phyloP scores from a whole-genome alignment of 1,140 invertebrate genomes.

The Drosophila watanabei region DNA sequence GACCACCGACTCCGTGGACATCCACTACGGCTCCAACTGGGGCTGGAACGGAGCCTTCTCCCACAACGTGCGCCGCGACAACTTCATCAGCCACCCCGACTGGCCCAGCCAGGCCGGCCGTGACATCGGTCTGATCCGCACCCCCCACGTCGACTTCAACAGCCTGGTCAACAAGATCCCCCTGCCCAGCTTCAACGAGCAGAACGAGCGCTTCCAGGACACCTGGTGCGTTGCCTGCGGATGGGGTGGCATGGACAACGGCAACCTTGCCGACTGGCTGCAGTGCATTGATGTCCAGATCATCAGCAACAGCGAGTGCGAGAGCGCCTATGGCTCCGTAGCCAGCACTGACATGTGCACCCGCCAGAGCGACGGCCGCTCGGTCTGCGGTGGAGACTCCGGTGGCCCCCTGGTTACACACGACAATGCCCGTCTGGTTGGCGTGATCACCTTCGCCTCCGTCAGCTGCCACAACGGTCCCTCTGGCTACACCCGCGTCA shows the following conservation, averaged over 20 bases:
- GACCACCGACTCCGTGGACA: slow-evolving; percentile 47
- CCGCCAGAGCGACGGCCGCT: too few species aligned
- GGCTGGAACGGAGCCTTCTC: slow-evolving; percentile 38
- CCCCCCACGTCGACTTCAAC: slow-evolving; percentile 46
- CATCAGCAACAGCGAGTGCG: slow-evolving; percentile 56
- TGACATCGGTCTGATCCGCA: slow-evolving; percentile 63
- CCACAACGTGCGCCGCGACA: slow-evolving; percentile 47
- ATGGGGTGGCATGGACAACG: slow-evolving; percentile 60
- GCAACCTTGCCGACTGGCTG: slow-evolving; percentile 50
- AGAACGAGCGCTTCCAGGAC: slow-evolving; percentile 41
- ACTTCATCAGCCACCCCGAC: slow-evolving; percentile 54
- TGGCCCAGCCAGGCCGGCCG: slow-evolving; percentile 51
- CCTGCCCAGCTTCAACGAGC: slow-evolving; percentile 40
- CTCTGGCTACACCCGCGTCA: slow-evolving; percentile 41
- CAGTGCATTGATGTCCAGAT: slow-evolving; percentile 64
- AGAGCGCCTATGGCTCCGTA: slow-evolving; percentile 77
- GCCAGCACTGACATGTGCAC: too few species aligned
- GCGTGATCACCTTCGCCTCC: slow-evolving; percentile 31
- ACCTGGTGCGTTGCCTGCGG: slow-evolving; percentile 62
- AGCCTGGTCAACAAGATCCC: slow-evolving; percentile 40
- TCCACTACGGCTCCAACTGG: slow-evolving; percentile 70
- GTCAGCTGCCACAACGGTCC: slow-evolving; percentile 25
- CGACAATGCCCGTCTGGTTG: slow-evolving; percentile 32
- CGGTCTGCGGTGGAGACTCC: too few species aligned
- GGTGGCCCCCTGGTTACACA: slow-evolving; percentile 49